Conservation (phyloP, 2,113 vertebrate genomes). For the Poeciliopsis retropinna region DNA sequence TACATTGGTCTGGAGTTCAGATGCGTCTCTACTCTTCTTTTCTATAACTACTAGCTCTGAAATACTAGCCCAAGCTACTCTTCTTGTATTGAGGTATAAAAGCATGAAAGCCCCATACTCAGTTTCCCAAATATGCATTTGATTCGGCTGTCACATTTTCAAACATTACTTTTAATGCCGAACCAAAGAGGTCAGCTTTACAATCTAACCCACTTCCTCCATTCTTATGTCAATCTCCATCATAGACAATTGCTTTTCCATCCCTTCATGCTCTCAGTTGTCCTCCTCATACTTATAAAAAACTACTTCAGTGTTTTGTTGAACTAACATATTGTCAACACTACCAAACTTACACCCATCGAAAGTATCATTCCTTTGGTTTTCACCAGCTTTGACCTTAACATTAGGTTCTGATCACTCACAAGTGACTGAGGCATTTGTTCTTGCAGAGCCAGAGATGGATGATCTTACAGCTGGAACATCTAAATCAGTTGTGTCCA, state of each 20-base stretch:
- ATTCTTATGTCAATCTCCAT: slow-evolving; percentile 7
- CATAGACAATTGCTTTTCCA: slow-evolving; percentile 6
- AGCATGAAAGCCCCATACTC: slow-evolving; percentile 3
- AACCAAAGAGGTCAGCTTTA: slow-evolving; percentile 1
- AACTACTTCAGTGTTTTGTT: slow-evolving; percentile 6
- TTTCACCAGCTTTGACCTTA: slow-evolving; percentile 27
- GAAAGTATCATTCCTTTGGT: slow-evolving; percentile 11
- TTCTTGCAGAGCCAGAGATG: slow-evolving; percentile 69
- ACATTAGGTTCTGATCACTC: slow-evolving; percentile 17
- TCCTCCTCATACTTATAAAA: slow-evolving; percentile 11
- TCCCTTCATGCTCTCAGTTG: slow-evolving; percentile 21
- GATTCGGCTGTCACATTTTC: slow-evolving; percentile 11
- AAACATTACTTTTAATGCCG: neutral
- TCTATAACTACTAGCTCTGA: slow-evolving; percentile 21
- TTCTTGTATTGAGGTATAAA: slow-evolving; percentile 4
- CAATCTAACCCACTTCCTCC: slow-evolving; percentile 9
- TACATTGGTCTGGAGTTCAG: slow-evolving; percentile 19
- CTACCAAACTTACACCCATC: slow-evolving; percentile 19
- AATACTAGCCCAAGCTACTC: slow-evolving; percentile 23
- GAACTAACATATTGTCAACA: neutral
- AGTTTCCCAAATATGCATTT: slow-evolving; percentile 23
- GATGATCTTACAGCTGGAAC: slow-evolving; percentile 75
- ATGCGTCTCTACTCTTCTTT: slow-evolving; percentile 8
- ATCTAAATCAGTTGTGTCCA: slow-evolving; percentile 67
- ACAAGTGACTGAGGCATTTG: slow-evolving; percentile 51